Evolutionary conservation across 2,888 invertebrate genomes (phyloP), one percentile per base, ranked within the genome.

Genomic region (Agrochola litura): DNA sequence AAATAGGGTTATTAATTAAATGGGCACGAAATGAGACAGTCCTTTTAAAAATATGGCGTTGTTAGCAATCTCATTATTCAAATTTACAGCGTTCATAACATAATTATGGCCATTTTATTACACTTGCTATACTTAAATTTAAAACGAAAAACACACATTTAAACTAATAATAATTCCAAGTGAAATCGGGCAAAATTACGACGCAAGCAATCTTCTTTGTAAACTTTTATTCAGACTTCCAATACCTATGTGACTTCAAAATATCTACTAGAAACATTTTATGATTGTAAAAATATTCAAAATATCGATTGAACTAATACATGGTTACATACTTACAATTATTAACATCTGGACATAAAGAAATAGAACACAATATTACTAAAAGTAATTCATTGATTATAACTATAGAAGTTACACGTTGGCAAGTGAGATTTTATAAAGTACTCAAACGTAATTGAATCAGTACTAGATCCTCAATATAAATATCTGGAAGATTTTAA

Each of bases 241-340:
- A 19, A 19, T 10, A 19, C 12, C 6, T 1, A 46, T 19, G 46
- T 19, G 46, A 37, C 5, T n/a, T 16, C 30, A 25, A 76, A 54
- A 56, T 46, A 16, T 46, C 25, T 43, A 22, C 6, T 77, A n/a
- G 22, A 60, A 77, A 14, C 2, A 19, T 49, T 49, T 46, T 25
- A 46, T 25, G 5, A 65, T 58, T 37, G 16, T 58, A 75, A 16
- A n/a, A 37, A 52, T 54, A 77, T 77, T 56, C 12, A 56, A 76
- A 58, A 41, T 8, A 56, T 56, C 6, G 19, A 64, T 37, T 56
- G 14, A 54, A 63, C 6, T 30, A 58, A 37, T 71, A 73, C 25
- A 56, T 54, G 0, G 52, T 19, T 16, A 52, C 19, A 52, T 14
- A 58, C 16, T 52, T 19, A 61, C 30, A 52, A 25, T 25, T 19